phyloP scores from a whole-genome alignment of 2,888 invertebrate genomes.

The Ramazzottius varieornatus region DNA sequence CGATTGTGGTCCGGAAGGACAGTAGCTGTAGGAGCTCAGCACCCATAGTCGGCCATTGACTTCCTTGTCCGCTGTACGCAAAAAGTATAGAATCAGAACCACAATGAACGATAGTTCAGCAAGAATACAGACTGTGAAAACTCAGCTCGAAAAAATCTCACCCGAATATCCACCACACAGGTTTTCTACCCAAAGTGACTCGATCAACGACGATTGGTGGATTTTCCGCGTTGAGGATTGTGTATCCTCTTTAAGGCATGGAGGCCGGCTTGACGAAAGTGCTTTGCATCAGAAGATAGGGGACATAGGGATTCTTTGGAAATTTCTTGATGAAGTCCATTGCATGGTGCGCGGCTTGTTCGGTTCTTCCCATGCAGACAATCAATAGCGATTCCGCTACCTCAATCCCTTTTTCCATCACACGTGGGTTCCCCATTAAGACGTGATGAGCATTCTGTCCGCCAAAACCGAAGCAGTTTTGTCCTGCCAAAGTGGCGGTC shows the following conservation, averaged over 20 bases:
- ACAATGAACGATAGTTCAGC: too few relatives aligned
- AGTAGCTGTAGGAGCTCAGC: conserved; percentile 55
- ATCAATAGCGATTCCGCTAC: conserved; percentile 42
- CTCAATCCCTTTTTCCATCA: conserved; percentile 14
- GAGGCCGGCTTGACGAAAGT: conserved; percentile 32
- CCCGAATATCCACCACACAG: conserved; percentile 66
- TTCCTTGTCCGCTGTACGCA: conserved; percentile 85
- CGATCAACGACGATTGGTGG: conserved; percentile 12
- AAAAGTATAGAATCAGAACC: too few relatives aligned
- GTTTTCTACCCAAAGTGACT: conserved; percentile 34
- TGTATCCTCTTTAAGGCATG: conserved; percentile 55
- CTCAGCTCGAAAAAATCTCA: too few relatives aligned
- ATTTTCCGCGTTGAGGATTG: conserved; percentile 35
- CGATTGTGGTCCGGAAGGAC: conserved; percentile 47
- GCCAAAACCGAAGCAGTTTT: conserved; percentile 95
- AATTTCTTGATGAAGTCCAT: conserved; percentile 26
- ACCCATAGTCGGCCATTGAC: conserved; percentile 91
- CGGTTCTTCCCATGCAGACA: conserved; percentile 56
- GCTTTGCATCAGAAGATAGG: conserved; percentile 17
- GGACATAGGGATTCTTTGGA: conserved; percentile 9
- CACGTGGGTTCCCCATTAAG: conserved; percentile 45
- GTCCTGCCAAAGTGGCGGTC: conserved; percentile 65
- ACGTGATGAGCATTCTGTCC: conserved; percentile 83
- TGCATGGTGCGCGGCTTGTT: conserved; percentile 41
- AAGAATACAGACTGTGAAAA: background rate